Percentiles rank a stretch among this genome's conserved stretches.
phyloP scores from a whole-genome alignment of 2,888 invertebrate genomes.

The Scaptomyza reducta region DNA sequence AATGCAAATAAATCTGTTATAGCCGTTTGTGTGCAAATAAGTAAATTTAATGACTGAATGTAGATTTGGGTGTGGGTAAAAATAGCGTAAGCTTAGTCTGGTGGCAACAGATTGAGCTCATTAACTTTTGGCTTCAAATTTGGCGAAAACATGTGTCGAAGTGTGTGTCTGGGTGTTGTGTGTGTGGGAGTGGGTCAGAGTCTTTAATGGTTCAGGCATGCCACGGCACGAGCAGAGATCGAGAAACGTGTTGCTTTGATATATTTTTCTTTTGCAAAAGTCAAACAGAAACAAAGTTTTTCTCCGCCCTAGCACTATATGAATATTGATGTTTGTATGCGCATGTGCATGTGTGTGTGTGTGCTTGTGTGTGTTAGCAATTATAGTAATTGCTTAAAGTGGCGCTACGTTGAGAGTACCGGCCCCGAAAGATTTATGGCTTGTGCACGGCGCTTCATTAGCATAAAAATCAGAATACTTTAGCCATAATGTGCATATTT shows the following conservation, averaged over 20 bases:
- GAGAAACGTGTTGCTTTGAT: constrained; percentile 78
- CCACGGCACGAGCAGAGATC: constrained; percentile 43
- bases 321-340: constrained; percentile 57
- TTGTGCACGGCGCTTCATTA: constrained; percentile 68
- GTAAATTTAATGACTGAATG: constrained; percentile 53
- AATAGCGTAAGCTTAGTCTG: constrained; percentile 16
- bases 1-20: constrained; percentile 38
- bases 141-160: neutral
- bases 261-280: constrained; percentile 41
- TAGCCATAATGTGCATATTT: constrained; percentile 76
- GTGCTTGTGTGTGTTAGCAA: constrained; percentile 54
- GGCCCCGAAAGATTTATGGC: constrained; percentile 59
- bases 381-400: constrained; percentile 74
- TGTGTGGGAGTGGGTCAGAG: constrained; percentile 10
- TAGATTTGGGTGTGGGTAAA: constrained; percentile 12
- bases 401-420: constrained; percentile 30
- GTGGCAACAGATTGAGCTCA: constrained; percentile 63
- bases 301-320: constrained; percentile 30
- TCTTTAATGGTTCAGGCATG: constrained; percentile 53
- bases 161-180: neutral
- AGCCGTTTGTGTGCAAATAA: constrained; percentile 42
- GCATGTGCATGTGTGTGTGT: constrained; percentile 7
- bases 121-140: constrained; percentile 45
- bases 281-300: constrained; percentile 70
- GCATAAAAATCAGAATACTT: constrained; percentile 79